Conservation (phyloP, 2,888 invertebrate genomes). For the Tenthredo mesomela region DNA sequence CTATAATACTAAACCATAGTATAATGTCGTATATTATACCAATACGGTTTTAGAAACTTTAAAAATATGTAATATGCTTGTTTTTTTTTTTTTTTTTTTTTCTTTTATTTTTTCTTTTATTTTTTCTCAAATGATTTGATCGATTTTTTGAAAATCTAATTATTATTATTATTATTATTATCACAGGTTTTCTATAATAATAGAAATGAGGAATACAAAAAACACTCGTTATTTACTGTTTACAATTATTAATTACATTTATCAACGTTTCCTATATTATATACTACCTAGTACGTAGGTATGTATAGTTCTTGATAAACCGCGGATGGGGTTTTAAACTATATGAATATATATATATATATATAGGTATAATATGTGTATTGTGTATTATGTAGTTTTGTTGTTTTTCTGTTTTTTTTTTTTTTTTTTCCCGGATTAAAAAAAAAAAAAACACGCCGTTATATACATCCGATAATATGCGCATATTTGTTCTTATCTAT, state of each 20-base stretch:
- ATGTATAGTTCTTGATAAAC: neutral
- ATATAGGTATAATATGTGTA: neutral
- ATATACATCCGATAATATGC: neutral
- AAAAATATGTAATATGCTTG: neutral
- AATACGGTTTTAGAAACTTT: neutral
- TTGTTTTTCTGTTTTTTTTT: neutral
- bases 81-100: neutral
- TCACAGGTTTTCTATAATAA: neutral
- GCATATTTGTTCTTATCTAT: constrained; percentile 5
- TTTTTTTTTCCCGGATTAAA: neutral
- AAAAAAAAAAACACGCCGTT: neutral
- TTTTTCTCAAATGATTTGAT: neutral
- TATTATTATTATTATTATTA: neutral
- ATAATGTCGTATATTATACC: neutral
- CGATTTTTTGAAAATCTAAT: neutral
- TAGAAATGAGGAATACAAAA: neutral
- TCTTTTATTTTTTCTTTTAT: neutral
- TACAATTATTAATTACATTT: constrained; percentile 5
- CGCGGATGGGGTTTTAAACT: neutral
- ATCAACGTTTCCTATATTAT: neutral
- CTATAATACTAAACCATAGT: too few species aligned
- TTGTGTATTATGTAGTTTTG: neutral
- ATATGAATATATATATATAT: neutral
- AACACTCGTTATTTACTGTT: constrained; percentile 26
- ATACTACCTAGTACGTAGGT: neutral